Conservation (phyloP, 1,140 invertebrate species). For the Macrocentrus cingulum region DNA sequence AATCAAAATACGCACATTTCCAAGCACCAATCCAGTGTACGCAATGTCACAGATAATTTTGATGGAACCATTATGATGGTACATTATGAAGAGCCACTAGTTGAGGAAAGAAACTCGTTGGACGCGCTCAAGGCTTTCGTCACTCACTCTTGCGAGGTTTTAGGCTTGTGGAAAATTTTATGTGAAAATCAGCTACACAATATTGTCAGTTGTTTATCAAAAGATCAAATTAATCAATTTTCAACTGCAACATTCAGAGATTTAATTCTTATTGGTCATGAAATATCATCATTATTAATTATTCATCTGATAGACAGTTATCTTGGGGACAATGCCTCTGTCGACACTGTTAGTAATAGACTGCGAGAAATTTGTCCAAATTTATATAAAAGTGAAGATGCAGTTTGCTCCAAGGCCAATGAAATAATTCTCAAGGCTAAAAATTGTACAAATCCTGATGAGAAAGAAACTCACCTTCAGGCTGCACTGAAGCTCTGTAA, state of each 20-base stretch:
- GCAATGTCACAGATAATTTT: conserved; percentile 50
- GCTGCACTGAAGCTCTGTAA: conserved; percentile 83
- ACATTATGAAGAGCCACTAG: conserved; percentile 56
- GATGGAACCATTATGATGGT: conserved; percentile 44
- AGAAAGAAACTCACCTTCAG: conserved; percentile 72
- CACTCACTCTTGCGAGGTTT: conserved; percentile 81
- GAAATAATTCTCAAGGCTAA: conserved; percentile 84
- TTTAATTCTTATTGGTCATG: conserved; percentile 80
- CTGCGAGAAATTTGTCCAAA: conserved; percentile 91
- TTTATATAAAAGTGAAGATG: conserved; percentile 93
- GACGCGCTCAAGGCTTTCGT: conserved; percentile 77
- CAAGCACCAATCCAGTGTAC: conserved; percentile 43
- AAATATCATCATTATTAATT: conserved; percentile 76
- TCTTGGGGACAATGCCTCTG: conserved; percentile 90
- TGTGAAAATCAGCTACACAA: conserved; percentile 91
- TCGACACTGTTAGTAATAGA: conserved; percentile 85
- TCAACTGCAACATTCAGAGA: conserved; percentile 73
- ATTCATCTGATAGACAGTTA: conserved; percentile 81
- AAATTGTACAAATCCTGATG: conserved; percentile 67
- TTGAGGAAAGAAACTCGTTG: conserved; percentile 74
- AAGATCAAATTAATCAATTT: conserved; percentile 67
- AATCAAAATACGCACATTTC: conserved; percentile 64
- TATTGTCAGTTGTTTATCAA: conserved; percentile 67
- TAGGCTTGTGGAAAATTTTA: conserved; percentile 91
- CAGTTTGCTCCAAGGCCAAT: conserved; percentile 89